phyloP scores from a whole-genome alignment of 92 coral and sea anemone species.

The Plumapathes pennacea region DNA sequence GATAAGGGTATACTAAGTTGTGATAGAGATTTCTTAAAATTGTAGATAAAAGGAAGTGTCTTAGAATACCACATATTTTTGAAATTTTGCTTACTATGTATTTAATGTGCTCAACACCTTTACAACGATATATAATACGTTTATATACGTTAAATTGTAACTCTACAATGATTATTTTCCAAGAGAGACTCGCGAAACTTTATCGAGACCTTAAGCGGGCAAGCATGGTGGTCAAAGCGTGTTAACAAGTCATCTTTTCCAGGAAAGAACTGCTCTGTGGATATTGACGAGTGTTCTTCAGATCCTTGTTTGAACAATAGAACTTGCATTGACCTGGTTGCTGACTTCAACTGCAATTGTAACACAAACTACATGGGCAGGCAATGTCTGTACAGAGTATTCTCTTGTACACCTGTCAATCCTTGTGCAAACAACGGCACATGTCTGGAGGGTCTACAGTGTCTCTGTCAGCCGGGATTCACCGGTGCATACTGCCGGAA shows the following conservation, averaged over 20 bases:
- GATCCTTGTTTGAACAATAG: conserved; percentile 78
- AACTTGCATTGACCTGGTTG: conserved; percentile 36
- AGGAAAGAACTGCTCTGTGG: conserved; percentile 74
- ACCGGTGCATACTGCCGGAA: conserved; percentile 78
- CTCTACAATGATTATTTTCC: too few species aligned
- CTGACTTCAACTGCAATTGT: conserved; percentile 71
- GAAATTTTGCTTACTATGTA: too few species aligned
- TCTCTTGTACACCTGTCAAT: conserved; percentile 58
- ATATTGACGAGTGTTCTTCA: conserved; percentile 78
- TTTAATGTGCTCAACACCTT: too few species aligned
- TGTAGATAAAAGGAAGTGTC: too few species aligned
- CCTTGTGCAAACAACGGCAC: conserved; percentile 84
- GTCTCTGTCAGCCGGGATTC: conserved; percentile 77
- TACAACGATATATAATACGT: too few species aligned
- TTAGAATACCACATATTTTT: too few species aligned
- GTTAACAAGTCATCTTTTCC: conserved; percentile 3
- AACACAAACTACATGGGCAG: conserved; percentile 73
- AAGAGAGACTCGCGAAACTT: too few species aligned
- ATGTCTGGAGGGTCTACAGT: conserved; percentile 44
- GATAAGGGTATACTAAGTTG: too few species aligned
- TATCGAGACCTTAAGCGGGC: too few species aligned
- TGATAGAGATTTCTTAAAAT: too few species aligned
- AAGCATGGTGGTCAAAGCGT: too few species aligned
- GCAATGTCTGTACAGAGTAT: conserved; percentile 56
- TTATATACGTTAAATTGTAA: too few species aligned